Base-by-base conservation (phyloP, 2,888 invertebrate species). In the Malacosoma neustria region DNA sequence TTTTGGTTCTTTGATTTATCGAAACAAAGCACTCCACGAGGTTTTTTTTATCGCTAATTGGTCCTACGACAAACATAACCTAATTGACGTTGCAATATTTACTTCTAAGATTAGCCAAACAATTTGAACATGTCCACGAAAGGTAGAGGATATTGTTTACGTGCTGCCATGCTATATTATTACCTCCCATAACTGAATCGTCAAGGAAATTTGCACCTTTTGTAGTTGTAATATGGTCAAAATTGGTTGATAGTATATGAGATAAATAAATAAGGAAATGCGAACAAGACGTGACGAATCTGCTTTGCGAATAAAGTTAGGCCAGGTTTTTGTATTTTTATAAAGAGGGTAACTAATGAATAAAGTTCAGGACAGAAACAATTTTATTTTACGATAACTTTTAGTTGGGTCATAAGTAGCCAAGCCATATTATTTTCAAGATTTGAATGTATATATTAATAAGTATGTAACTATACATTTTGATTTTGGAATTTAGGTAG, bases 131-230 rank as follows among this genome's bases (percentile, higher is more conserved):
- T 11, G 34, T 15, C 22, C 22, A 22, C 22, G 9, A 22, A 22
- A 22, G 22, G 9, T 22, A 41, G 35, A 45, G 47, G 43, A 48
- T 50, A 51, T 51, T 50, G 50, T 50, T 51, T 50, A 50, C 49
- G 48, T 51, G 47, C 48, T 14, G 41, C 41, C 38, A 2, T 9
- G 22, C 37, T 41, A 46, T 48, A 51, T 43, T 42, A 40, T 39
- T 39, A 34, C 30, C 15, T 35, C n/a, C 7, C 9, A 22, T 9
- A 22, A 7, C 5, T 9, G 6, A 22, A 22, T 7, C 9, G 9
- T 22, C 4, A 22, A 22, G 9, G 22, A 22, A 22, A 22, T 7
- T 7, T 4, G 9, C 5, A 22, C 22, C 22, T 5, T 22, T 7
- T 22, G 22, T 22, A 22, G 5, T 7, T 6, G 9, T 3, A 4